phyloP scores from a whole-genome alignment of 1,140 invertebrate species.

The Heliconius melpomene region DNA sequence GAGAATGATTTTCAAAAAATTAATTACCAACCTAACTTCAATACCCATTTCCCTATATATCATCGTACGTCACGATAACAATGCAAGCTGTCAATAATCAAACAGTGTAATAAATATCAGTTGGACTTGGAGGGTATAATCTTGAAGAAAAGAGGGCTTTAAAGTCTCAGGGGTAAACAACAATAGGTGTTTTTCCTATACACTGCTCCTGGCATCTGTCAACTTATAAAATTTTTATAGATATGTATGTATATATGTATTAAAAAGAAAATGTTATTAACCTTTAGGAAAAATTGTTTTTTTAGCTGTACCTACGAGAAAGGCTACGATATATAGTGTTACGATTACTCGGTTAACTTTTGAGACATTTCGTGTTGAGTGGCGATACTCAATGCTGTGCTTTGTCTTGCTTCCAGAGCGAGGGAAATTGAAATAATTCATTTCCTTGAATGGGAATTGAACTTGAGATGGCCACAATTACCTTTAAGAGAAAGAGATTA shows the following conservation, averaged over 20 bases:
- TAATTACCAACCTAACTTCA: conserved; percentile 18
- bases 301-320: not conserved
- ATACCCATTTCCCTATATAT: conserved; percentile 22
- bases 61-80: conserved; percentile 44
- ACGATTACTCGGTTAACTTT: not conserved
- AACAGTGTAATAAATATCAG: conserved; percentile 68
- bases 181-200: conserved; percentile 68
- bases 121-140: conserved; percentile 59
- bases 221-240: conserved; percentile 10
- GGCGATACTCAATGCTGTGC: not conserved
- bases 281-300: not conserved
- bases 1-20: conserved; percentile 1
- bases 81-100: conserved; percentile 59
- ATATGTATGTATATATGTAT: not conserved
- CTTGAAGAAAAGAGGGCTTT: conserved; percentile 65
- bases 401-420: not conserved
- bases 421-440: not conserved
- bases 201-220: conserved; percentile 30
- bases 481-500: too few species aligned
- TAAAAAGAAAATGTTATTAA: not conserved
- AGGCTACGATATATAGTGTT: not conserved
- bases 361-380: not conserved
- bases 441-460: not conserved
- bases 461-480: not conserved
- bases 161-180: conserved; percentile 64